Base-by-base conservation (phyloP, 2,888 invertebrate genomes). In the Mesochorus sp. region DNA sequence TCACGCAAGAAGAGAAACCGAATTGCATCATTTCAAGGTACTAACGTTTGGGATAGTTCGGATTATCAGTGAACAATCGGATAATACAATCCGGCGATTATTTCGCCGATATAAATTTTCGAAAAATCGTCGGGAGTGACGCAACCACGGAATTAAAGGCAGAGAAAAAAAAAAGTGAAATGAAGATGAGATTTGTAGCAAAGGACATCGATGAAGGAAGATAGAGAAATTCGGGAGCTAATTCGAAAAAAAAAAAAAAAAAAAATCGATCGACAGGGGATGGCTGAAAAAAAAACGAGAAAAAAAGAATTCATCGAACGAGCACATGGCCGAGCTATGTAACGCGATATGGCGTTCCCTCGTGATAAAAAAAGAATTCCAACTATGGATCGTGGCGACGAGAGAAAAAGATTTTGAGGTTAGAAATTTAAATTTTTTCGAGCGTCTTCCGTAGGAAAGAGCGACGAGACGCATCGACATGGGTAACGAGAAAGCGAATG, bases 291-390 rank as follows among this genome's bases (percentile, higher is more conserved):
- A 12, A n/a, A 1, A 1, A 51, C 4, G 37, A 51, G 17, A 26
- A 49, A 66, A 66, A 37, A 51, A 66, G 14, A 28, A 10, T n/a
- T 4, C 24, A 24, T 44, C 31, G 31, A n/a, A 42, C 42, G 67
- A 55, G 55, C 67, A 68, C 67, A 68, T 68, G 67, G 67, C n/a
- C 44, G 31, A 55, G 55, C 55, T 42, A 68, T 68, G 55, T 55
- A 68, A 68, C 55, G 67, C 67, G 67, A 68, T 68, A 68, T 68
- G 1, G 10, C 67, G 51, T 66, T 37, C 37, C 28, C 53, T 26
- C 17, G 66, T 28, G 66, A 39, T 66, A 66, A 66, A 66, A 66
- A 53, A 66, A 66, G 66, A 66, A 66, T n/a, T n/a, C n/a, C 39
- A 21, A 14, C 17, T 49, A 24, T 3, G 4, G 12, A 49, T 2